A percentile compares a stretch with the other conserved stretches of the same genome.
Evolutionary conservation across 1,140 invertebrate species (phyloP).

Genomic region (Diabrotica undecimpunctata): DNA sequence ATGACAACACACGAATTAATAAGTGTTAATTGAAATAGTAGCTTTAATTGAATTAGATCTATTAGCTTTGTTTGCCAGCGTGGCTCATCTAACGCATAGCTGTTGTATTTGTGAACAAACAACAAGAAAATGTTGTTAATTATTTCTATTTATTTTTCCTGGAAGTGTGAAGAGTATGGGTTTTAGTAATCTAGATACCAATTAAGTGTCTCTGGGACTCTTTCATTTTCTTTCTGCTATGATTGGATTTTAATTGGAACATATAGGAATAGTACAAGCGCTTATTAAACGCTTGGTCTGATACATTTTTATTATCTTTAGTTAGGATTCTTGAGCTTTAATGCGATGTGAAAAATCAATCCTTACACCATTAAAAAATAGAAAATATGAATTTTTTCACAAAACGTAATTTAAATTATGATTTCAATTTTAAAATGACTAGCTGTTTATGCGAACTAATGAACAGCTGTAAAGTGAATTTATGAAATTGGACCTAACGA

Average conservation of each 20-base stretch:
- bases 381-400: too few species aligned
- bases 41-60: conserved; percentile 24
- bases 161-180: conserved; percentile 11
- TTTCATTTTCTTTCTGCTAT: conserved; percentile 8
- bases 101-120: conserved; percentile 21
- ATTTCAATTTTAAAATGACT: too few species aligned
- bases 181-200: conserved; percentile 14
- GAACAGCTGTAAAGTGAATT: too few species aligned
- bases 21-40: conserved; percentile 20
- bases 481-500: too few species aligned
- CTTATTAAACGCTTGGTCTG: not conserved
- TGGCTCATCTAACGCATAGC: conserved; percentile 17
- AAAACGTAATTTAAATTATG: too few species aligned
- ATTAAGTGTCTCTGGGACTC: conserved; percentile 12
- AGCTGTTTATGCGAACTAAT: too few species aligned
- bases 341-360: too few species aligned
- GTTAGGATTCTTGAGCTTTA: too few species aligned
- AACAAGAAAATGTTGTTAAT: conserved; percentile 15
- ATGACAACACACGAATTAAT: conserved; percentile 19
- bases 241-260: conserved; percentile 16
- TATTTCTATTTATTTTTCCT: conserved; percentile 21
- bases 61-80: conserved; percentile 17
- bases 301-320: too few species aligned
- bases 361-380: too few species aligned
- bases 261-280: not conserved